These are phyloP conservation scores for Spilosoma lubricipeda DNA, from an alignment of 2,888 invertebrate genomes.

Conservation along the genomic window DNA sequence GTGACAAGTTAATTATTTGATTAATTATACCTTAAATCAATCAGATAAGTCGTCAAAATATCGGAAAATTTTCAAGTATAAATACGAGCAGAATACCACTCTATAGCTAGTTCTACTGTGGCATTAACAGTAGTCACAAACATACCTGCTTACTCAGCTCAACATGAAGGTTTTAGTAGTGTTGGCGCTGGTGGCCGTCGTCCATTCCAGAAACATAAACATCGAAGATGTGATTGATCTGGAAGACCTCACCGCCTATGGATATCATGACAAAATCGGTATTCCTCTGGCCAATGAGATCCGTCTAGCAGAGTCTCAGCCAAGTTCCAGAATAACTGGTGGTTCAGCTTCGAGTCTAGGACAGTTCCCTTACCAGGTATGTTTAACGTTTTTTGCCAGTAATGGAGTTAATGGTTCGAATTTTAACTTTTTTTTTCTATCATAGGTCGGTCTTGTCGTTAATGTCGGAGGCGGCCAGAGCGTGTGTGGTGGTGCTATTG, in stretches of 20 bases:
- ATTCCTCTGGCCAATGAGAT: conserved; percentile 47
- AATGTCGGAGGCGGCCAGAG: not conserved
- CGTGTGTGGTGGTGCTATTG: conserved; percentile 13
- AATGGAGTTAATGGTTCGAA: not conserved
- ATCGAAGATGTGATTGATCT: too few relatives aligned
- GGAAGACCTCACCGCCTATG: conserved; percentile 44
- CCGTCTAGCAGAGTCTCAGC: conserved; percentile 31
- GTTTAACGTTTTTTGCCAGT: not conserved
- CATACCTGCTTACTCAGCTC: not conserved
- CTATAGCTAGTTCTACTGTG: not conserved
- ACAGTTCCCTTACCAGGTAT: conserved; percentile 51
- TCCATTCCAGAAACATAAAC: conserved; percentile 1
- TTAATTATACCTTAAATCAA: too few relatives aligned
- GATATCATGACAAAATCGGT: conserved; percentile 45
- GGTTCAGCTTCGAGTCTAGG: conserved; percentile 40
- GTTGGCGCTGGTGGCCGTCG: conserved; percentile 35
- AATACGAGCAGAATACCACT: not conserved
- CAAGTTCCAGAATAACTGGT: conserved; percentile 47
- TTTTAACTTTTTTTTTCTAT: not conserved
- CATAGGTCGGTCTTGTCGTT: conserved; percentile 3
- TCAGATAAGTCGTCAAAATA: too few relatives aligned
- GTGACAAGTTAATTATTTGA: too few relatives aligned
- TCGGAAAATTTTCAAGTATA: not conserved
- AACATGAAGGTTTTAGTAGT: conserved; percentile 12
- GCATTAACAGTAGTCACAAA: not conserved